Conservation (phyloP, 2,797 vertebrate species). For the Bovichtus diacanthus region DNA sequence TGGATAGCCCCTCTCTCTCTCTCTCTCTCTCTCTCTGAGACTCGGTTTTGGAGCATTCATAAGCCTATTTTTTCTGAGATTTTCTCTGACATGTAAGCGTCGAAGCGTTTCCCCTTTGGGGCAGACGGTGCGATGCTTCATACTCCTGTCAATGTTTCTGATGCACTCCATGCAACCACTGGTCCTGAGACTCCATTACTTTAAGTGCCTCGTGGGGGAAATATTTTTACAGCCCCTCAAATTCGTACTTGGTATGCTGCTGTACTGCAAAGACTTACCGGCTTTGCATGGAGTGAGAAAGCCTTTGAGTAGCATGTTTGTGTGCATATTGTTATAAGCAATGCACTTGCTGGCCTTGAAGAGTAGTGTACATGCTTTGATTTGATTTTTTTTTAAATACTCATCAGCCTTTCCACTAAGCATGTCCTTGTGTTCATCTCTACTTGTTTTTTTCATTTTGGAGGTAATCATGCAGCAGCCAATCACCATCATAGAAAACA, state of each 20-base stretch:
- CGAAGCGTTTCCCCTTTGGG: constrained; percentile 82
- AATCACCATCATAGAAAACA: constrained; percentile 22
- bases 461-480: constrained; percentile 15
- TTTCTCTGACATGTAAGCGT: constrained; percentile 78
- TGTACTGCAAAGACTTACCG: constrained; percentile 36
- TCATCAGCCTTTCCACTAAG: constrained; percentile 30
- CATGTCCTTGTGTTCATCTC: constrained; percentile 51
- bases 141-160: constrained; percentile 79
- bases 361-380: constrained; percentile 35
- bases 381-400: constrained; percentile 5
- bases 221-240: constrained; percentile 63
- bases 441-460: constrained; percentile 32
- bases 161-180: constrained; percentile 73
- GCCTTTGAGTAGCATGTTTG: constrained; percentile 34
- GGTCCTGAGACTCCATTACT: constrained; percentile 80
- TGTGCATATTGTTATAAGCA: constrained; percentile 51
- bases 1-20: constrained; percentile 59
- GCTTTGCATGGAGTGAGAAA: constrained; percentile 72
- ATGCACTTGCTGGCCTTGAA: constrained; percentile 27
- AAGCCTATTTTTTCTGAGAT: constrained; percentile 74
- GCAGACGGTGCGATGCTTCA: constrained; percentile 71
- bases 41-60: constrained; percentile 75
- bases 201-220: constrained; percentile 79
- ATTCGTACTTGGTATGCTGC: constrained; percentile 64
- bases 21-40: constrained; percentile 66